phyloP scores from a whole-genome alignment of 2,888 invertebrate genomes.

The Watsonalla cultraria region DNA sequence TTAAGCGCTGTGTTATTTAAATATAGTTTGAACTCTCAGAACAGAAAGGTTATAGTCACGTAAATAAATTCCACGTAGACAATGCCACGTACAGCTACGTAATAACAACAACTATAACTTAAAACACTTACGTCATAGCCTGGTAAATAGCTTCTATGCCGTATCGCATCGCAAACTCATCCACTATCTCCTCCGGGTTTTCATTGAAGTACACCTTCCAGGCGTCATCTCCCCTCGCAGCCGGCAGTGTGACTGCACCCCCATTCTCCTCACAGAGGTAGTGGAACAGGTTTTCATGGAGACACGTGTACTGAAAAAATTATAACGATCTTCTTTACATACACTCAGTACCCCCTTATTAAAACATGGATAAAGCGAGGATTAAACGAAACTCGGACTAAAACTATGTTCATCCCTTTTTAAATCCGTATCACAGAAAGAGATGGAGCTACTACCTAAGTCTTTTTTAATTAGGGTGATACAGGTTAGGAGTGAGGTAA shows the following conservation, averaged over 20 bases:
- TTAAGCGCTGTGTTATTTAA: no score
- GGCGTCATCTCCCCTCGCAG: slow-evolving; percentile 97
- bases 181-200: slow-evolving; percentile 98
- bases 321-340: background rate
- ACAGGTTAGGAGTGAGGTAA: no score
- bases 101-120: no score
- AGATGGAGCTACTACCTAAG: no score
- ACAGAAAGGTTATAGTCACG: no score
- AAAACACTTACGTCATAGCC: slow-evolving; percentile 93
- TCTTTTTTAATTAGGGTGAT: no score
- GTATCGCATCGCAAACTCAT: slow-evolving; percentile 99
- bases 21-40: no score
- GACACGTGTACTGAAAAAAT: slow-evolving; percentile 89
- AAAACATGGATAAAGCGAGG: background rate
- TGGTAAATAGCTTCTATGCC: slow-evolving; percentile 99
- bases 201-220: slow-evolving; percentile 99
- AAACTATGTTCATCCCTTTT: no score
- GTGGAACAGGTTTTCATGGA: slow-evolving; percentile 99
- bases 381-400: no score
- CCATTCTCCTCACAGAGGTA: slow-evolving; percentile 96
- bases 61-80: no score
- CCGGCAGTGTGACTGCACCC: slow-evolving; percentile 94
- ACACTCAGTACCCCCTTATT: background rate
- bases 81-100: no score
- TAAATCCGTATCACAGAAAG: no score